Conservation (phyloP, 2,797 vertebrate species). For the Gymnothorax javanicus region DNA sequence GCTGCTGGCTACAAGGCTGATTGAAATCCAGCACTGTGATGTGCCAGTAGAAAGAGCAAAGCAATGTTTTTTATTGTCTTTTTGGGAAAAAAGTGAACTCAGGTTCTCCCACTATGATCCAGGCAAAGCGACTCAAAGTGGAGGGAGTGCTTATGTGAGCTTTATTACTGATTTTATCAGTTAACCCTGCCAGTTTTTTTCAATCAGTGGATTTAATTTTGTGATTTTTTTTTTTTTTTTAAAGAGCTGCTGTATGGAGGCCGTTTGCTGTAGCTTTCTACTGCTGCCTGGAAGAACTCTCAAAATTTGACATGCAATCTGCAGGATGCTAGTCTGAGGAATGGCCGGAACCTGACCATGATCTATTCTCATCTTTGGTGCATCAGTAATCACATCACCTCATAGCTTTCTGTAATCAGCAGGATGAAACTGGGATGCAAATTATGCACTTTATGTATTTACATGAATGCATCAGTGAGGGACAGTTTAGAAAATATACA, state of each 20-base stretch:
- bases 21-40: slow-evolving; percentile 41
- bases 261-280: background rate
- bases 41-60: slow-evolving; percentile 29
- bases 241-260: background rate
- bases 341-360: background rate
- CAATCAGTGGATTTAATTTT: background rate
- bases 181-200: background rate
- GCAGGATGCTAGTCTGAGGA: background rate
- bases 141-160: background rate
- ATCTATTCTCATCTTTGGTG: background rate
- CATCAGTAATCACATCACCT: background rate
- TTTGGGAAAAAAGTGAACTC: slow-evolving; percentile 25
- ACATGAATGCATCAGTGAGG: background rate
- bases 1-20: slow-evolving; percentile 56
- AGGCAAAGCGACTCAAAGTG: slow-evolving; percentile 14
- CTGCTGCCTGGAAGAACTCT: background rate
- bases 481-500: background rate
- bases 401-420: background rate
- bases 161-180: slow-evolving; percentile 21
- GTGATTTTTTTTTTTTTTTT: background rate
- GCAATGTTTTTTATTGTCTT: slow-evolving; percentile 31
- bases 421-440: background rate
- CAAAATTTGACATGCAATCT: background rate
- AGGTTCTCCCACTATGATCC: slow-evolving; percentile 21
- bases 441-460: background rate